Base-by-base conservation (phyloP, 2,797 vertebrate species). In the Mallotus villosus region DNA sequence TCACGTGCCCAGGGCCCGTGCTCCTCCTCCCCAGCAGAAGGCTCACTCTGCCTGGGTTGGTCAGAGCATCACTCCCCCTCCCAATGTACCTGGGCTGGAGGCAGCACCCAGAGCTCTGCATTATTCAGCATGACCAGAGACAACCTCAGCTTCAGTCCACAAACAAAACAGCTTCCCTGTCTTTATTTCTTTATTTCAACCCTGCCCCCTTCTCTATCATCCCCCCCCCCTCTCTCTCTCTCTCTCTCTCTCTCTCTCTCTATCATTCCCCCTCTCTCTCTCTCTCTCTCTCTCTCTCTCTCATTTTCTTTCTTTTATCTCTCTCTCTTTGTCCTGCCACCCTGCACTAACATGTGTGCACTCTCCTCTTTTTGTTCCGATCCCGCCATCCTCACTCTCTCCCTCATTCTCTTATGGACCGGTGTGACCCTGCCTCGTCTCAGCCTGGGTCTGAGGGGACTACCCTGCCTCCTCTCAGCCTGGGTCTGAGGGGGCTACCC, bases 1-100 rank as follows among this genome's bases (percentile, higher is more conserved):
- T 46, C 64, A 51, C 22, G 22, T 67, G 24, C 64, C 46, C 64
- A 67, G 41, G 64, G 46, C 41, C 19, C 24, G 27, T 16, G 14
- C 46, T 67, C 8, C 14, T 29, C 24, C 51, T 51, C 16, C 64
- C 24, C 46, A 67, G 64, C 64, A 51, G 46, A 67, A 51, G 17
- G 46, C 46, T 67, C 16, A 53, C n/a, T 9, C 41, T 67, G 46
- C 46, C 64, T 67, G 64, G 24, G 64, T 51, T 67, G 64, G 41
- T 67, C 17, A 53, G 46, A 51, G 41, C 41, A 17, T 53, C 5
- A 51, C 24, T 16, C 46, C 22, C 63, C 37, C 22, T 12, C 41
- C 25, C 51, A 53, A 17, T n/a, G 4, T 53, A 53, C 51, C 51
- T 53, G 16, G 51, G 51, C 19, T n/a, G 16, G 51, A n/a, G 51